Percentiles rank a stretch among this genome's conserved stretches.
phyloP scores from a whole-genome alignment of 2,888 invertebrate species.

The Bugula neritina region DNA sequence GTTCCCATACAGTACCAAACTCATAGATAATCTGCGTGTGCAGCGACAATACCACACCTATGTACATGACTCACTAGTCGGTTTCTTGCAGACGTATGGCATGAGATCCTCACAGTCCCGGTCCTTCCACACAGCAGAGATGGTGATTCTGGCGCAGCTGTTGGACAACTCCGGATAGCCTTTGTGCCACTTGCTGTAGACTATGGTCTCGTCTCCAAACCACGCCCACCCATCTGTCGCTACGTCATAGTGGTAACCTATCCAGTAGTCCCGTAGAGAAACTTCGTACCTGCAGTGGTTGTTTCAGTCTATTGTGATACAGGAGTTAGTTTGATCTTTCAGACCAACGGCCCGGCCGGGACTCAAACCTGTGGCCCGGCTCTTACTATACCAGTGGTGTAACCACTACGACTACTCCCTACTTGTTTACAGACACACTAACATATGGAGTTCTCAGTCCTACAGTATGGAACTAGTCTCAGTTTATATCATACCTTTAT shows the following conservation, averaged over 20 bases:
- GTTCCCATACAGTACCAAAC: no score
- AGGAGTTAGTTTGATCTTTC: no score
- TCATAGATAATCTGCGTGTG: no score
- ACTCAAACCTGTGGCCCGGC: no score
- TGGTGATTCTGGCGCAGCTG: conserved; percentile 1
- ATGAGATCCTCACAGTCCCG: conserved; percentile 24
- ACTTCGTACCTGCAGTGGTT: background rate
- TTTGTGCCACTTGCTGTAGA: conserved; percentile 3
- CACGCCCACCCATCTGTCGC: background rate
- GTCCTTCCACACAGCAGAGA: conserved; percentile 21
- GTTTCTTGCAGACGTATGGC: conserved; percentile 23
- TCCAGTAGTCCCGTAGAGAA: conserved; percentile 12
- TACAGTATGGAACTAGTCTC: no score
- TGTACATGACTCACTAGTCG: background rate
- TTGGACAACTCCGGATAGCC: conserved; percentile 5
- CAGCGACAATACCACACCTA: background rate
- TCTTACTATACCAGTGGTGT: no score
- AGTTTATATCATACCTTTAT: no score
- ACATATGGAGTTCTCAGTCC: no score
- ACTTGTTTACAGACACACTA: no score
- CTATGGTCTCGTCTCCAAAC: background rate
- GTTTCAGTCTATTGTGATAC: no score
- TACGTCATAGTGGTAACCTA: conserved; percentile 23
- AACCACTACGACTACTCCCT: no score
- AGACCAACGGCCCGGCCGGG: no score